A percentile compares a stretch with the other conserved stretches of the same genome.
These are phyloP conservation scores for Orchesella flavescens DNA, from an alignment of 2,888 invertebrate genomes.

Conservation along the genomic window DNA sequence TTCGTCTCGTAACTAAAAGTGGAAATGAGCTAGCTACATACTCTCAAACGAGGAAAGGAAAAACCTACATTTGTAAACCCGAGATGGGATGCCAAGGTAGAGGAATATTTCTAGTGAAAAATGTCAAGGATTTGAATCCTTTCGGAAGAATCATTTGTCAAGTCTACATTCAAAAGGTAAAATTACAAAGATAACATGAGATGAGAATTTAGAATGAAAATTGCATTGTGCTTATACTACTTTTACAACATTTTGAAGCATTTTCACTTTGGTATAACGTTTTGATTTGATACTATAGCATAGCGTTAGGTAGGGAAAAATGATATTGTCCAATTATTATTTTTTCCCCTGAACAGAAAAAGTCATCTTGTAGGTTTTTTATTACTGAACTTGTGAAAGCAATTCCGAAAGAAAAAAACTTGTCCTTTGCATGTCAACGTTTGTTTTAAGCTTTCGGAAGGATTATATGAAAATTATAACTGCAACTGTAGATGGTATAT, in stretches of 20 bases:
- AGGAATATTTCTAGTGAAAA: constrained; percentile 90
- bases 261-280: too few relatives aligned
- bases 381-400: too few relatives aligned
- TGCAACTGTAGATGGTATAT: too few relatives aligned
- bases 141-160: constrained; percentile 90
- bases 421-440: too few relatives aligned
- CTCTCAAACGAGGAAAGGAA: constrained; percentile 81
- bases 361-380: neutral
- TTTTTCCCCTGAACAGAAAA: neutral
- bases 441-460: too few relatives aligned
- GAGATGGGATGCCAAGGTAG: constrained; percentile 92
- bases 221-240: too few relatives aligned
- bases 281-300: too few relatives aligned
- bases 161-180: constrained; percentile 81
- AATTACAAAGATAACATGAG: constrained; percentile 21
- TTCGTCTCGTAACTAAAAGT: constrained; percentile 75
- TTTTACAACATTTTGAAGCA: too few relatives aligned
- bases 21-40: constrained; percentile 84
- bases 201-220: neutral
- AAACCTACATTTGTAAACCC: constrained; percentile 91
- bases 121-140: constrained; percentile 85
- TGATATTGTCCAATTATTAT: constrained; percentile 13
- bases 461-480: too few relatives aligned
- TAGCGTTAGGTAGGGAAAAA: neutral
- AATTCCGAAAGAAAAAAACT: too few relatives aligned